Percentiles rank a stretch among this genome's conserved stretches.
phyloP scores from a whole-genome alignment of 2,113 vertebrate genomes.

The Parotia lawesii region DNA sequence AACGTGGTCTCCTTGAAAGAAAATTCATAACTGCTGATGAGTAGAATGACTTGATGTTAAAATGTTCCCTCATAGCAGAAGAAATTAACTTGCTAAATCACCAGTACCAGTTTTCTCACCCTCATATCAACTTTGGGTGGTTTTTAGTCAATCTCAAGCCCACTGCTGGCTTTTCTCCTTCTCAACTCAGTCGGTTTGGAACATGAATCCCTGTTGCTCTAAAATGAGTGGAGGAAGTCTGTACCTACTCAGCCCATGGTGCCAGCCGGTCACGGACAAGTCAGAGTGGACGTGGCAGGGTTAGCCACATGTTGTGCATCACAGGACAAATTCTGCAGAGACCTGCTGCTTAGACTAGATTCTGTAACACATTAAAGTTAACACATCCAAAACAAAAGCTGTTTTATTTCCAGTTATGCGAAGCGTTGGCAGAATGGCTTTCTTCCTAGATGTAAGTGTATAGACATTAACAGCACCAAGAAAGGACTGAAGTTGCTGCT shows the following conservation, averaged over 20 bases:
- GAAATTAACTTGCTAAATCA: not conserved
- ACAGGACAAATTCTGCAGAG: not conserved
- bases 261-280: not conserved
- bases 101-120: not conserved
- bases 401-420: not conserved
- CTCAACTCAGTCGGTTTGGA: not conserved
- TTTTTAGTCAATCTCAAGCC: not conserved
- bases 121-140: not conserved
- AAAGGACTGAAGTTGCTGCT: not conserved
- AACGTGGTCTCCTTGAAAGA: not conserved
- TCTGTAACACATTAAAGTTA: not conserved
- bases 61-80: not conserved
- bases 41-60: not conserved
- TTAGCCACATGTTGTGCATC: not conserved
- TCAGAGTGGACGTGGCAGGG: not conserved
- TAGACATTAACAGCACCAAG: not conserved
- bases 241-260: not conserved
- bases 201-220: not conserved
- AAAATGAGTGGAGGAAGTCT: not conserved
- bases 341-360: not conserved
- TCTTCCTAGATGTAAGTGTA: not conserved
- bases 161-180: not conserved
- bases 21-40: not conserved
- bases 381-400: not conserved
- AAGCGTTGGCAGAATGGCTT: not conserved